Evolutionary conservation across 2,113 vertebrate species (phyloP), one percentile per base, ranked within the genome.

Genomic region (Ovis aries): DNA sequence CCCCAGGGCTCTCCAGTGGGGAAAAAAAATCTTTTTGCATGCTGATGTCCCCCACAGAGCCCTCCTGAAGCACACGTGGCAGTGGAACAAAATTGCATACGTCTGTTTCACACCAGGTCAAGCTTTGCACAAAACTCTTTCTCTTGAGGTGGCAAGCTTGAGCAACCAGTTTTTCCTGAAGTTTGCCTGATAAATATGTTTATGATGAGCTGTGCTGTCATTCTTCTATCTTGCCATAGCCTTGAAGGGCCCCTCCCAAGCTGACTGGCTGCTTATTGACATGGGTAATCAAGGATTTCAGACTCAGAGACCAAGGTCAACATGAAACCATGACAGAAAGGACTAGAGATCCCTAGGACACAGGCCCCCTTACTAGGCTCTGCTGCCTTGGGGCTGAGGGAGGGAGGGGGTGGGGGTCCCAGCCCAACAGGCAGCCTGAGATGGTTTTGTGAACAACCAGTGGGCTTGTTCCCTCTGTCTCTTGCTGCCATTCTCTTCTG

Each of bases 151-250:
- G 81, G 53, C 52, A 87, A 90, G 23, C 97, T 87, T 52, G 94
- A 95, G 57, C 48, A 96, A 94, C 97, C 92, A 60, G 97, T 98
- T 96, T 97, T 97, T 96, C 97, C 88, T 78, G 95, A 98, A 93
- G 83, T 90, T 71, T 84, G 83, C 88, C 92, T 85, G 96, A 85
- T 95, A 77, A 62, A 59, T 78, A 67, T 50, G 48, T 81, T 81
- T 90, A 53, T 45, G 92, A 95, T 92, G 95, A 97, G 97, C 88
- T 92, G 92, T 55, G 2, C 96, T 96, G 84, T 92, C 92, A 85
- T 59, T 91, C 89, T n/a, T 91, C 71, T 90, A 31, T 59, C 80
- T 96, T 83, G 48, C 50, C 36, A 40, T 21, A 82, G 86, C 64
- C 77, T 83, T 80, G 55, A 43, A 83, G n/a, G 84, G 92, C 87